These are phyloP conservation scores for Drosophila stalkeri DNA, from an alignment of 2,888 invertebrate genomes.

Conservation along the genomic window DNA sequence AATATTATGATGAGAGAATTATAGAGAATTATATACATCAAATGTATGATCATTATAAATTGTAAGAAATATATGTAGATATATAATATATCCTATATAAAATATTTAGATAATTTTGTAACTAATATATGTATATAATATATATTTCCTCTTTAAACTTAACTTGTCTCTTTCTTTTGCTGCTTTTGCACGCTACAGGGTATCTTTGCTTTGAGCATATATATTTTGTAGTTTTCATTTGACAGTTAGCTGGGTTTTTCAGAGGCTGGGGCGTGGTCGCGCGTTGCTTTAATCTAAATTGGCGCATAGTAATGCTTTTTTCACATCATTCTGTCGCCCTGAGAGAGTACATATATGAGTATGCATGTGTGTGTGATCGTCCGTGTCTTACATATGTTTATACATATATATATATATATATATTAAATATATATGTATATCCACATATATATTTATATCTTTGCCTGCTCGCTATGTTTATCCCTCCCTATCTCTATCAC, in stretches of 20 bases:
- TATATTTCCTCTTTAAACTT: too few species aligned
- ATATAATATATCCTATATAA: too few species aligned
- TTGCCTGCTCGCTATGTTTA: constrained; percentile 19
- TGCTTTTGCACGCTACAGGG: background rate
- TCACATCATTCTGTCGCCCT: constrained; percentile 30
- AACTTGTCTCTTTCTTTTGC: too few species aligned
- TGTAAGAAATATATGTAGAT: too few species aligned
- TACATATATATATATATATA: constrained; percentile 16
- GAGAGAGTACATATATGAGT: constrained; percentile 7
- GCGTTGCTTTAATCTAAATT: constrained; percentile 79
- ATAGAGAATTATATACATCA: too few species aligned
- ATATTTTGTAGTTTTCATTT: constrained; percentile 23
- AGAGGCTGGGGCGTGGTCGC: constrained; percentile 64
- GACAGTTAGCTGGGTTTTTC: constrained; percentile 45
- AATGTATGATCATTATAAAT: too few species aligned
- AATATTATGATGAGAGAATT: too few species aligned
- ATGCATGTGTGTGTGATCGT: constrained; percentile 54
- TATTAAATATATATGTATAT: constrained; percentile 15
- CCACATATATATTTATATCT: constrained; percentile 23
- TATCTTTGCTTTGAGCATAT: background rate
- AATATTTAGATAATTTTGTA: too few species aligned
- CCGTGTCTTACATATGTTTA: constrained; percentile 62
- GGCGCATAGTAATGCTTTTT: constrained; percentile 74
- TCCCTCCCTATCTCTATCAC: constrained; percentile 9
- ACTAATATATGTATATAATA: too few species aligned